Evolutionary conservation across 2,888 invertebrate genomes (phyloP), one percentile per base, ranked within the genome.

Genomic region (Hirtodrosophila duncani): DNA sequence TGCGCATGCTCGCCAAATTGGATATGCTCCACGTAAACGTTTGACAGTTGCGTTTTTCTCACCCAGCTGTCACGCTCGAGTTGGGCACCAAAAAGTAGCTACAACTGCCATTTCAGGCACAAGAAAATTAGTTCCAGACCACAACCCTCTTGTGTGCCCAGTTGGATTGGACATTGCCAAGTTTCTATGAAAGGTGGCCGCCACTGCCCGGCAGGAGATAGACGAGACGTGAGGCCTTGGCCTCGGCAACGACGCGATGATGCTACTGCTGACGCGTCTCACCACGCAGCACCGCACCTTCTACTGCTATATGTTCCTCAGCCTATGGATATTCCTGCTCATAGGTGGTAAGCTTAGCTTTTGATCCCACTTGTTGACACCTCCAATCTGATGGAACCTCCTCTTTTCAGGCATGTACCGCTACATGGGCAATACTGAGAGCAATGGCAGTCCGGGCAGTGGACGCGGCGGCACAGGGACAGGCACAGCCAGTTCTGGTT

Each of bases 241-340:
- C 38, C 55, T 27, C 29, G 53, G 18, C n/a, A 8, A 11, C 34
- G 20, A 18, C 9, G 55, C 17, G 20, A 65, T 72, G 60, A 72
- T 46, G 67, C 56, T 87, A 84, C 63, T 90, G 84, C 83, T 89
- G 80, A 88, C 90, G 66, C 89, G 91, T 52, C 88, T 91, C 60
- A 89, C 90, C 11, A 89, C 90, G 70, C 93, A 94, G 81, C 93
- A 93, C 83, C 89, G 93, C 80, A 93, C 94, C 18, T 89, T 94
- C 82, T 94, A 94, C 82, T 94, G 94, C 87, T 94, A 94, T 83
- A 88, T 94, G 69, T 90, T 94, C 48, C 90, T 94, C 88, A 93
- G 91, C 86, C 84, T 94, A 63, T 94, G 94, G 94, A 94, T 94
- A 83, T 91, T 93, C 84, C 88, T 94, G 46, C 88, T 94, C 16